Evolutionary conservation across 2,888 invertebrate species (phyloP), one percentile per base, ranked within the genome.

Genomic region (Drosophila koepferae): DNA sequence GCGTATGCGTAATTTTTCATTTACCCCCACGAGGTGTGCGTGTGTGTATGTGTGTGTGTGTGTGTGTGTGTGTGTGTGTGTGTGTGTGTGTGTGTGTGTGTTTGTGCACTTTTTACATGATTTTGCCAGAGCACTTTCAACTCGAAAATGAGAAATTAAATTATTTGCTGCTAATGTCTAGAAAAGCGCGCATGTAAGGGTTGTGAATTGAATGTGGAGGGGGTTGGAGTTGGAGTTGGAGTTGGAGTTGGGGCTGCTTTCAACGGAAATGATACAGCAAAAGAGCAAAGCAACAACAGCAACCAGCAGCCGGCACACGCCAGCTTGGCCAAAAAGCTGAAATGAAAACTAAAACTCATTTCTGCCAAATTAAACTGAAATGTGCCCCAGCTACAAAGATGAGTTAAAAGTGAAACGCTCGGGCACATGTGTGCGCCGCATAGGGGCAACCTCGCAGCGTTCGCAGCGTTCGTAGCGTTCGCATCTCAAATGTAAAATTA

Each of bases 311-410:
- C 46, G 46, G 46, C 58, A 46, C 58, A 60, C 62, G 59, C 48
- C 41, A 38, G 51, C 41, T 44, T 72, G 55, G 63, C 40, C 74
- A 74, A 76, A 56, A 64, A 74, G 69, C 75, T 87, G 72, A 87
- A 87, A 74, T 82, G 77, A 88, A 85, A 87, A 87, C 90, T 90
- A 88, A 88, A 90, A 83, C 90, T 89, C 90, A 90, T 86, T 87
- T 88, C 83, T 88, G 90, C 83, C 90, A 90, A 87, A 87, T 87
- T 88, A 87, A 90, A 90, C 89, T 74, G 81, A 86, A 90, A 80
- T 89, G 80, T 82, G 80, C 79, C 77, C 74, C 74, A 71, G 60
- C 63, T 55, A 60, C 80, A 80, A 75, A 72, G 48, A 79, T 80
- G 69, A 80, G 76, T 69, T 72, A 63, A 74, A 73, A 71, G 73